phyloP scores from a whole-genome alignment of 2,797 vertebrate species.

The Alfaro cultratus region DNA sequence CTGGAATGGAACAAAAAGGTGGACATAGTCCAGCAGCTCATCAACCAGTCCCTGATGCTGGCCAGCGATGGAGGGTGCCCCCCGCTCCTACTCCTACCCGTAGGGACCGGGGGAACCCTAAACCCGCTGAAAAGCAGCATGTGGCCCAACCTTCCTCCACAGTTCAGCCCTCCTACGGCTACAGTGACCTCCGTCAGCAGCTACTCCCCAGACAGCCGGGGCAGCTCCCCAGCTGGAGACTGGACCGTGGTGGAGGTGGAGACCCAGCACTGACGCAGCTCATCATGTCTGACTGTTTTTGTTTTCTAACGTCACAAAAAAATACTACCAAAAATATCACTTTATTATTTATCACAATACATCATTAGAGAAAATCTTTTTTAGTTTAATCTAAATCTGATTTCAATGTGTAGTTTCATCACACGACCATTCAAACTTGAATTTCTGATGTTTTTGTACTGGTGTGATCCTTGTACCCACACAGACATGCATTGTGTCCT shows the following conservation, averaged over 20 bases:
- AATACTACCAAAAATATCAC: neutral
- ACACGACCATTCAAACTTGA: neutral
- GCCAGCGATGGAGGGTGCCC: slow-evolving; percentile 72
- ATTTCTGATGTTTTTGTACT: slow-evolving; percentile 12
- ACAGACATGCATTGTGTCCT: neutral
- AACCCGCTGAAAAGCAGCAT: slow-evolving; percentile 86
- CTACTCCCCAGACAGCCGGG: slow-evolving; percentile 85
- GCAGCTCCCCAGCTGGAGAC: slow-evolving; percentile 83
- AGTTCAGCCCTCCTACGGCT: slow-evolving; percentile 82
- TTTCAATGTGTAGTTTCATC: neutral
- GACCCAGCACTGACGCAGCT: slow-evolving; percentile 84
- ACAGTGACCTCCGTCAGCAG: slow-evolving; percentile 90
- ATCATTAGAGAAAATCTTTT: neutral
- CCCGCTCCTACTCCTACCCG: slow-evolving; percentile 77
- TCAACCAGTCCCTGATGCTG: slow-evolving; percentile 87
- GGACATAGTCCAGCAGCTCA: slow-evolving; percentile 89
- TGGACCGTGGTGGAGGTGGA: slow-evolving; percentile 94
- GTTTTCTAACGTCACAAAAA: too few relatives aligned
- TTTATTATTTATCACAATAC: neutral
- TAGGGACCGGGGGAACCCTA: slow-evolving; percentile 75
- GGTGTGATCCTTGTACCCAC: neutral
- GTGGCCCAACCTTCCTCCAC: slow-evolving; percentile 87
- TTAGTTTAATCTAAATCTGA: neutral
- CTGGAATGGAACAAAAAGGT: slow-evolving; percentile 81
- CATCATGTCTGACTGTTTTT: neutral